Base-by-base conservation (phyloP, 1,140 invertebrate species). In the Tetramorium alpestre region DNA sequence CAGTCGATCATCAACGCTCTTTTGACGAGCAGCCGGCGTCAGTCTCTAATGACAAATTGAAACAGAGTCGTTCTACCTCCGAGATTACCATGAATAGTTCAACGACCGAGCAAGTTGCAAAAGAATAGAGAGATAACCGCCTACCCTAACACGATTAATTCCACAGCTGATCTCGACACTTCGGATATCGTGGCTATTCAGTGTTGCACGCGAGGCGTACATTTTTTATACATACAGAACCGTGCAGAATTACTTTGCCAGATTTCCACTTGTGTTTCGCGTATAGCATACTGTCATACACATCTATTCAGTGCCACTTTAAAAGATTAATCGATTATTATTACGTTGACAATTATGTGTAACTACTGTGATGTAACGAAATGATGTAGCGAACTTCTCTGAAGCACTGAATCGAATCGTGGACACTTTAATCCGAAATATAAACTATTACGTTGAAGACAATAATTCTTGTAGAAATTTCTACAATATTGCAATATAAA, bases 21-120 rank as follows among this genome's bases (percentile, higher is more conserved):
- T 2, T 77, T 18, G 88, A 73, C 22, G 76, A 89, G 16, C 73
- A 80, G 16, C 58, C 67, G 10, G 58, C 28, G 60, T 56, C 38
- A 38, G 73, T 80, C n/a, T 51, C 89, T 25, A 84, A 58, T 41
- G 47, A 73, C 3, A 64, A 54, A 56, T 64, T 51, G 58, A 67
- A 90, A 56, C 75, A 88, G 47, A 90, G 72, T 49, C 70, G 75
- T 72, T 73, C 88, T 28, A 90, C 69, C 47, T 84, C 69, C 38
- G 76, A 91, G 60, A 54, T 90, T 22, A n/a, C 81, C 8, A 13
- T 7, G 41, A 58, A 70, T 10, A 38, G 33, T 16, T 72, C 76
- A 22, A 49, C 44, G 41, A 67, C 58, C 16, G 33, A 84, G 54
- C 85, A 77, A 16, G n/a, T 25, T n/a, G 25, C 77, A 38, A 87